phyloP scores from a whole-genome alignment of 2,113 vertebrate species.

The Sander vitreus region DNA sequence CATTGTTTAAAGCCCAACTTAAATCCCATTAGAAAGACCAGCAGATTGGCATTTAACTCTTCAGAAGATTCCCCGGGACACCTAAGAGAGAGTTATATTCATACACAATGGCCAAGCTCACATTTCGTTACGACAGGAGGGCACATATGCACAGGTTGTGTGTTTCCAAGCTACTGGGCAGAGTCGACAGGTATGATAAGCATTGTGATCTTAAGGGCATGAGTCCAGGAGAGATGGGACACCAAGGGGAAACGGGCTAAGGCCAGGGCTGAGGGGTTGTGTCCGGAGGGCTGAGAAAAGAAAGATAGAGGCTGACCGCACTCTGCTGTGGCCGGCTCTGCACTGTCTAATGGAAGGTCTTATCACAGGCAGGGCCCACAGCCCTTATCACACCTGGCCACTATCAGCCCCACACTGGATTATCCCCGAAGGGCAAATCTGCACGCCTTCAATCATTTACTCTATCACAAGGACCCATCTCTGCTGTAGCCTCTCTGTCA shows the following conservation, averaged over 20 bases:
- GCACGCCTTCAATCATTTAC: conserved; percentile 83
- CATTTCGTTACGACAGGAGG: neutral
- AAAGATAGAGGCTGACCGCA: conserved; percentile 68
- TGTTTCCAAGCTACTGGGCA: conserved; percentile 30
- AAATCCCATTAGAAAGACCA: neutral
- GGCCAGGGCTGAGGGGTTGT: conserved; percentile 16
- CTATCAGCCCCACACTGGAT: conserved; percentile 80
- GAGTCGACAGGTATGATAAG: conserved; percentile 38
- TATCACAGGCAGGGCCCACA: conserved; percentile 73
- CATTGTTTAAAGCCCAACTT: neutral
- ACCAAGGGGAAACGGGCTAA: conserved; percentile 5
- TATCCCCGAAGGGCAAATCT: conserved; percentile 85
- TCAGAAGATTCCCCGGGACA: neutral
- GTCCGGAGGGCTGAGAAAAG: conserved; percentile 12
- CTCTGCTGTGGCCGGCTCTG: conserved; percentile 60
- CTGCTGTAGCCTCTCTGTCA: conserved; percentile 70
- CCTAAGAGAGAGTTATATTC: neutral
- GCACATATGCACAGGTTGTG: conserved; percentile 3
- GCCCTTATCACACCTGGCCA: conserved; percentile 80
- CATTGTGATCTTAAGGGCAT: conserved; percentile 45
- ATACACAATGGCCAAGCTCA: neutral
- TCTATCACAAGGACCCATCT: conserved; percentile 78
- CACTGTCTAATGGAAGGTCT: conserved; percentile 81
- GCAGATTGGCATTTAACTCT: neutral
- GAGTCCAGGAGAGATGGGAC: conserved; percentile 42